Conservation (phyloP, 2,888 invertebrate genomes). For the Cremastobaeus sp. region DNA sequence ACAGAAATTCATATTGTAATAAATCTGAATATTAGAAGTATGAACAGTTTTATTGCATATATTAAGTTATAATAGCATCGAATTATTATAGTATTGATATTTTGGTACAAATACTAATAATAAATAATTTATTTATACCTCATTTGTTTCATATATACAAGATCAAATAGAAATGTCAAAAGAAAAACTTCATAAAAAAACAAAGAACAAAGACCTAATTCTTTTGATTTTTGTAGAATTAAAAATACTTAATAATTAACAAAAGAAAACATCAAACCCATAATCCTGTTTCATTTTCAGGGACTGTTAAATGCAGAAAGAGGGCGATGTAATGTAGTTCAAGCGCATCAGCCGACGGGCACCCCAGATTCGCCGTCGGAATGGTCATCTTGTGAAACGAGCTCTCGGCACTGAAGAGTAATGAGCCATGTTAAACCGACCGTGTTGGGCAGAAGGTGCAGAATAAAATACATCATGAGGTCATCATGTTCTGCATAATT, state of each 20-base stretch:
- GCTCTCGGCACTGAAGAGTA: conserved; percentile 63
- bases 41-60: conserved; percentile 6
- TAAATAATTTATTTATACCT: too few relatives aligned
- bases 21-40: too few relatives aligned
- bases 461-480: conserved; percentile 62
- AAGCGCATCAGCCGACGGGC: conserved; percentile 34
- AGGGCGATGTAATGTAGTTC: conserved; percentile 31
- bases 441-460: conserved; percentile 70
- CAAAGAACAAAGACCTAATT: too few relatives aligned
- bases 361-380: conserved; percentile 54
- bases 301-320: conserved; percentile 15
- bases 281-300: conserved; percentile 19
- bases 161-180: too few relatives aligned
- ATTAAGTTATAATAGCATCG: too few relatives aligned
- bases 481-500: conserved; percentile 63
- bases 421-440: conserved; percentile 69
- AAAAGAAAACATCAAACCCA: neutral
- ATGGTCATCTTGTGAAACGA: conserved; percentile 61
- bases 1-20: too few relatives aligned
- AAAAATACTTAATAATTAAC: too few relatives aligned
- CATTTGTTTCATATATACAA: too few relatives aligned
- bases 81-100: too few relatives aligned
- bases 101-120: too few relatives aligned
- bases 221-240: too few relatives aligned
- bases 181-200: too few relatives aligned